phyloP scores from a whole-genome alignment of 1,140 invertebrate species.

The Sesamia nonagrioides region DNA sequence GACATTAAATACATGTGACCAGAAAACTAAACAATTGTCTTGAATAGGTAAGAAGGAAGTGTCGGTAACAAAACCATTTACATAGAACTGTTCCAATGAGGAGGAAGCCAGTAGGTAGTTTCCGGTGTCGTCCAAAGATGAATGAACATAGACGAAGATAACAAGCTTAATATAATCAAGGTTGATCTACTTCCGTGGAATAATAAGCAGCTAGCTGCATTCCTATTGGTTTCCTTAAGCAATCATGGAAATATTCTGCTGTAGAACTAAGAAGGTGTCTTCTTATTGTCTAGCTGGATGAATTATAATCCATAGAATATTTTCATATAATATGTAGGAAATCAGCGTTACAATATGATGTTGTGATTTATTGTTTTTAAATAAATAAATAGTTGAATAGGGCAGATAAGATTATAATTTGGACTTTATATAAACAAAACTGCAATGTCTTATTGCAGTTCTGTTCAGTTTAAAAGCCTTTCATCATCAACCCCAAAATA shows the following conservation, averaged over 20 bases:
- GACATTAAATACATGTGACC: background rate
- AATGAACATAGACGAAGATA: background rate
- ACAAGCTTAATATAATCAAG: background rate
- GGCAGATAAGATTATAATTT: no score
- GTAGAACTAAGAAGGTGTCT: no score
- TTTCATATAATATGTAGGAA: no score
- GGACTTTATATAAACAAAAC: no score
- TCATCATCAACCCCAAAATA: no score
- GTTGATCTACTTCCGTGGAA: conserved; percentile 7
- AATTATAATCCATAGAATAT: no score
- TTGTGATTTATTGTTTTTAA: no score
- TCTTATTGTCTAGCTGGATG: no score
- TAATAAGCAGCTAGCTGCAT: background rate
- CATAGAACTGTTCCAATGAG: conserved; percentile 13
- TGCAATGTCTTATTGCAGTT: no score
- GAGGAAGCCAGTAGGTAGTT: background rate
- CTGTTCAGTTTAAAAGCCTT: no score
- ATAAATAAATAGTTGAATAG: no score
- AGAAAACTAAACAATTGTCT: background rate
- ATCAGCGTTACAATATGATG: no score
- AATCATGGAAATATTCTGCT: background rate
- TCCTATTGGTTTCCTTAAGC: background rate
- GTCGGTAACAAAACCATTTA: conserved; percentile 2
- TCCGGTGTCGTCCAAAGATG: conserved; percentile 1
- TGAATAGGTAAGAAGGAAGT: background rate